phyloP scores from a whole-genome alignment of 2,888 invertebrate genomes.

The Scrobipalpa costella region DNA sequence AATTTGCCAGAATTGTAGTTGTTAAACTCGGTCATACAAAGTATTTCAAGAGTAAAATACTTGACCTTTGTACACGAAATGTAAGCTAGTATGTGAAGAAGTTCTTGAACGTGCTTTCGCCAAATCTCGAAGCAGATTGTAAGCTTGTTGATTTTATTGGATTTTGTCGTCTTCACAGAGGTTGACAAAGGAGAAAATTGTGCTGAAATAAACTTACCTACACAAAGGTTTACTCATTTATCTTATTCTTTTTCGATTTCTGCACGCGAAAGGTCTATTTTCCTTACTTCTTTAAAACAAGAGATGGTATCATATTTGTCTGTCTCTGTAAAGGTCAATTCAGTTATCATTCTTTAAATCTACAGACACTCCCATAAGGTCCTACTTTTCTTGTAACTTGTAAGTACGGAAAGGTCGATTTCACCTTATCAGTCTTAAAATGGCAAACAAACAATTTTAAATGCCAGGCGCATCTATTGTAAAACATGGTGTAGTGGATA shows the following conservation, averaged over 20 bases:
- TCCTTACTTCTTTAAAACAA: neutral
- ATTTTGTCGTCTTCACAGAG: neutral
- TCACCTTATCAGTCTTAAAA: slow-evolving; percentile 2
- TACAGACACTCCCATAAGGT: neutral
- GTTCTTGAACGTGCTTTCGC: neutral
- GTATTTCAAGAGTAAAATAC: neutral
- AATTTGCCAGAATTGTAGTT: neutral
- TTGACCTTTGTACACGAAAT: slow-evolving; percentile 3
- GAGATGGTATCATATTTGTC: neutral
- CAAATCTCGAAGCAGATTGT: slow-evolving; percentile 8
- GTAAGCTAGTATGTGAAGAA: slow-evolving; percentile 11
- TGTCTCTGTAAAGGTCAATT: neutral
- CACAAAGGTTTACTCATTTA: neutral
- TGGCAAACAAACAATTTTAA: slow-evolving; percentile 8
- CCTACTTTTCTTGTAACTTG: neutral
- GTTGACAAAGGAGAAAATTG: slow-evolving; percentile 3
- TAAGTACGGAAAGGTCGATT: neutral
- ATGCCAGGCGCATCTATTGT: slow-evolving; percentile 1
- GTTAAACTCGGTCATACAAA: neutral
- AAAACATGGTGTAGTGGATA: neutral
- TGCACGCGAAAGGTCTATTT: neutral
- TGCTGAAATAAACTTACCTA: neutral
- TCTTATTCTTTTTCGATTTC: slow-evolving; percentile 2
- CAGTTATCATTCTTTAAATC: neutral
- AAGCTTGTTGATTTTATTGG: neutral